phyloP scores from a whole-genome alignment of 1,140 invertebrate species.

The Neuroterus valhalla region DNA sequence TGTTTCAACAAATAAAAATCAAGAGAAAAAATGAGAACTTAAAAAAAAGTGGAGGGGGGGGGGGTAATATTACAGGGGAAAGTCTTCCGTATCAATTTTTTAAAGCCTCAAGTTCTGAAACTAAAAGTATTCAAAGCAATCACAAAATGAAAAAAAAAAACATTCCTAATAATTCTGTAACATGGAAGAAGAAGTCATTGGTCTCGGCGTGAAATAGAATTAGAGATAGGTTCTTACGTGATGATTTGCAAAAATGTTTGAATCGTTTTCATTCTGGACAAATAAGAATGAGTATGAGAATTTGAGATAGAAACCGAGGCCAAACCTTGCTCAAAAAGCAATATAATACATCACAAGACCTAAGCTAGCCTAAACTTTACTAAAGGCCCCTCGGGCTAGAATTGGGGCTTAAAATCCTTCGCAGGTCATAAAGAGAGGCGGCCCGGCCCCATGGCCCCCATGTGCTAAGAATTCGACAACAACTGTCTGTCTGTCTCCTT shows the following conservation, averaged over 20 bases:
- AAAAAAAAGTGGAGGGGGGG: no score
- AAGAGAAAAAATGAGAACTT: no score
- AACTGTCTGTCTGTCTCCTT: not conserved
- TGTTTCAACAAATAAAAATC: no score
- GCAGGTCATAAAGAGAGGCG: conserved; percentile 46
- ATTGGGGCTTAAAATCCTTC: conserved; percentile 45
- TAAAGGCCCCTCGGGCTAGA: conserved; percentile 43
- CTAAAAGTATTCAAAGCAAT: no score
- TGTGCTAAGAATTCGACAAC: conserved; percentile 4
- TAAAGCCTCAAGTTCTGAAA: no score
- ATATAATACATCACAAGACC: not conserved
- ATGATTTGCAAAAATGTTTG: conserved; percentile 8
- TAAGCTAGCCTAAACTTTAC: no score
- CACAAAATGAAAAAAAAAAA: no score
- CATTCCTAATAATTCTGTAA: no score
- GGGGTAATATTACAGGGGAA: no score
- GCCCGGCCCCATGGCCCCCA: not conserved
- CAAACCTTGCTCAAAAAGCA: not conserved
- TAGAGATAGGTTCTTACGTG: not conserved
- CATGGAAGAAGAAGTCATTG: no score
- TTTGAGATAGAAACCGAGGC: not conserved
- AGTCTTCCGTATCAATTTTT: no score
- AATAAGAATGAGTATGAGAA: not conserved
- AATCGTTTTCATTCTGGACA: not conserved
- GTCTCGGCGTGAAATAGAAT: no score